A percentile compares a stretch with the other conserved stretches of the same genome.
Conservation (phyloP, 2,888 invertebrate genomes). For the Meta bourneti region DNA sequence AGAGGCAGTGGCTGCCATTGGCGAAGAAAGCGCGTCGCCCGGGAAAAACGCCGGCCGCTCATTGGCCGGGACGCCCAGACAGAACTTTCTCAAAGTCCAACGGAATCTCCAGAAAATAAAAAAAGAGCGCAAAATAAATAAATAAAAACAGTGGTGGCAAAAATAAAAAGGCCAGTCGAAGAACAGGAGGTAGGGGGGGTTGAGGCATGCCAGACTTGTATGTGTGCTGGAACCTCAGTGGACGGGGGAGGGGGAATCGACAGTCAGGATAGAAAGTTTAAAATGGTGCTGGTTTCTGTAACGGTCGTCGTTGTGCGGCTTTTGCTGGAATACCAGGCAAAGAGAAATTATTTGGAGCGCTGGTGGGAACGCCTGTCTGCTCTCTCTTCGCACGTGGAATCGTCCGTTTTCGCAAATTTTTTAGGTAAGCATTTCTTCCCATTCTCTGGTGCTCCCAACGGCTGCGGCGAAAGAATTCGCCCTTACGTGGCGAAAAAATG, state of each 20-base stretch:
- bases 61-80: constrained; percentile 69
- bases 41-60: constrained; percentile 50
- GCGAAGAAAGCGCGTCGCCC: constrained; percentile 61
- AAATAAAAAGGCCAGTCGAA: constrained; percentile 39
- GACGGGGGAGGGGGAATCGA: constrained; percentile 3
- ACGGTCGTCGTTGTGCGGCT: constrained; percentile 47
- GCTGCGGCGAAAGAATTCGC: not conserved
- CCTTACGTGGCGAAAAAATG: not conserved
- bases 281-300: constrained; percentile 62
- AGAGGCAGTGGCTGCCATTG: constrained; percentile 24
- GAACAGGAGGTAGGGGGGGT: not conserved
- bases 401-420: not conserved
- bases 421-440: no score
- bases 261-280: constrained; percentile 52
- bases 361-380: constrained; percentile 25
- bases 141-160: constrained; percentile 24
- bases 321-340: constrained; percentile 8
- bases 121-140: constrained; percentile 32
- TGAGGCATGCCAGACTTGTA: constrained; percentile 10
- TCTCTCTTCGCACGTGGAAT: constrained; percentile 19
- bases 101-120: constrained; percentile 69
- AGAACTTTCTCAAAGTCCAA: constrained; percentile 75
- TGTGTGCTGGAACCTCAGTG: not conserved
- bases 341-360: constrained; percentile 38
- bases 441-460: not conserved